Conservation (phyloP, 2,113 vertebrate genomes). For the Siniperca knerii region DNA sequence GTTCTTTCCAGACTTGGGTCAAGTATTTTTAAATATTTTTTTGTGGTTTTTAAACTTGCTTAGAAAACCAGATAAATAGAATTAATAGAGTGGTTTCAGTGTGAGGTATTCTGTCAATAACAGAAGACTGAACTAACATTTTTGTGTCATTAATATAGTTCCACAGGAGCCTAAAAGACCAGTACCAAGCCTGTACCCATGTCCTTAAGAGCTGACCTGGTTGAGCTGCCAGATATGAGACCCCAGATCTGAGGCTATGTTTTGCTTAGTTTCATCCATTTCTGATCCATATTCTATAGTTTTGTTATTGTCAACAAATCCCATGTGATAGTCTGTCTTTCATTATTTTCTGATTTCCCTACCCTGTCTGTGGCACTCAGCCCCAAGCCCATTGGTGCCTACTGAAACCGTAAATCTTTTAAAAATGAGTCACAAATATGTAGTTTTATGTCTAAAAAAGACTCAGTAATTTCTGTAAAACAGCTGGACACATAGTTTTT, state of each 20-base stretch:
- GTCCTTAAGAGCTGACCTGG: background rate
- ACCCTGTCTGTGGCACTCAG: background rate
- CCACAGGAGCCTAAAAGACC: background rate
- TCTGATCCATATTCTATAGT: background rate
- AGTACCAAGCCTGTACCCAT: background rate
- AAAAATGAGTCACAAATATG: background rate
- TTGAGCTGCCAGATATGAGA: background rate
- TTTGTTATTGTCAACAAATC: background rate
- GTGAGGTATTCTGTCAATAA: background rate
- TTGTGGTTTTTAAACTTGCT: constrained; percentile 32
- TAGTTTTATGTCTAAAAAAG: background rate
- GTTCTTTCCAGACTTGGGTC: constrained; percentile 48
- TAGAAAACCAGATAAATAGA: background rate
- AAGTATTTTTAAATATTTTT: constrained; percentile 52
- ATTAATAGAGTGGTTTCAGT: background rate
- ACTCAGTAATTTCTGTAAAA: background rate
- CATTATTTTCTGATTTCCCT: background rate
- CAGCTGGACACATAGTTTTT: background rate
- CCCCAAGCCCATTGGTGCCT: background rate
- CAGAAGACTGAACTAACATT: background rate
- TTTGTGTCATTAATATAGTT: background rate
- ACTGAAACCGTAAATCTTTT: background rate
- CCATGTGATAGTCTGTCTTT: background rate
- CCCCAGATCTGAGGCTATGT: background rate
- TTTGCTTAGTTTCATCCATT: background rate